Percentiles rank a stretch among this genome's conserved stretches.
These are phyloP conservation scores for Lycaena phlaeas DNA, from an alignment of 2,888 invertebrate genomes.

Conservation along the genomic window DNA sequence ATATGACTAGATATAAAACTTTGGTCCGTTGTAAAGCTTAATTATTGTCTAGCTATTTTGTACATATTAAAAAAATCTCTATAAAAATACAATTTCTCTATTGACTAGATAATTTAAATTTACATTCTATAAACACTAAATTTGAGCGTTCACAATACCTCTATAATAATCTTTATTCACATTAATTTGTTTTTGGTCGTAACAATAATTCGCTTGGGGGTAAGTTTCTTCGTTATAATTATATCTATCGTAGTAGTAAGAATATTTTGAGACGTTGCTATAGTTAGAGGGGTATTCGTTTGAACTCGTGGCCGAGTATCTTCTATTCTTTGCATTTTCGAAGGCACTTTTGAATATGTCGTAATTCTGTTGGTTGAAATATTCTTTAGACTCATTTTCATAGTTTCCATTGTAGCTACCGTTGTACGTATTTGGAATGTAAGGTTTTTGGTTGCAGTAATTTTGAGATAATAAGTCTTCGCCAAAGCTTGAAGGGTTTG, in stretches of 20 bases:
- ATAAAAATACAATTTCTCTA: slow-evolving; percentile 17
- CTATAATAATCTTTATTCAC: slow-evolving; percentile 50
- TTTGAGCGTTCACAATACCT: slow-evolving; percentile 55
- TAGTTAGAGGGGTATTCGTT: slow-evolving; percentile 32
- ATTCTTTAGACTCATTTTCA: slow-evolving; percentile 34
- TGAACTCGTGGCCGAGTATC: slow-evolving; percentile 28
- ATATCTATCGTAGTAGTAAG: slow-evolving; percentile 39
- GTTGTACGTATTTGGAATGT: slow-evolving; percentile 24
- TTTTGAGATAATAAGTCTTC: slow-evolving; percentile 43
- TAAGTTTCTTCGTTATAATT: slow-evolving; percentile 39
- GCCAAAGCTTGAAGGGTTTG: slow-evolving; percentile 50
- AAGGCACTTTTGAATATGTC: slow-evolving; percentile 75
- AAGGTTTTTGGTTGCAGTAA: slow-evolving; percentile 36
- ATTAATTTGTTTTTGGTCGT: slow-evolving; percentile 55
- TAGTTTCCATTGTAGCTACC: slow-evolving; percentile 24
- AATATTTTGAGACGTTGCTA: slow-evolving; percentile 33
- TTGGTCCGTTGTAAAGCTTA: slow-evolving; percentile 28
- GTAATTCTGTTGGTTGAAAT: slow-evolving; percentile 68
- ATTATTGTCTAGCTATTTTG: slow-evolving; percentile 37
- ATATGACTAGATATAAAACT: slow-evolving; percentile 50
- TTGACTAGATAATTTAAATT: slow-evolving; percentile 29
- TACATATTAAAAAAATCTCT: not conserved
- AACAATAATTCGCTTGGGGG: slow-evolving; percentile 38
- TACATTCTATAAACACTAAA: slow-evolving; percentile 27
- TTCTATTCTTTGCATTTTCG: slow-evolving; percentile 52